These are phyloP conservation scores for Dorcus hopei DNA, from an alignment of 2,888 invertebrate genomes.

Conservation along the genomic window DNA sequence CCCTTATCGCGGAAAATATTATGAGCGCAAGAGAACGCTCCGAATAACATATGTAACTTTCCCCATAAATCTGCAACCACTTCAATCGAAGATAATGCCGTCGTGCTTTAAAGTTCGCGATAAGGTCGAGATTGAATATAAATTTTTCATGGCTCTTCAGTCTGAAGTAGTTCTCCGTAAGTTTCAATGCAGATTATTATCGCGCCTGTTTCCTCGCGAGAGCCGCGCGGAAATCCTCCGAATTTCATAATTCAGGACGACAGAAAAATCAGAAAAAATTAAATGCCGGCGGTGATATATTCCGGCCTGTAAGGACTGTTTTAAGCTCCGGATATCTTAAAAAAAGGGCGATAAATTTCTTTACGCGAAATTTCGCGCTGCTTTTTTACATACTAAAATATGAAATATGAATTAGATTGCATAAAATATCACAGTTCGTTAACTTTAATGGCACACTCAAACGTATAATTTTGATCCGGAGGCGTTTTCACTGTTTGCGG, in stretches of 20 bases:
- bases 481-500: too few species aligned
- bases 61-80: slow-evolving; percentile 7
- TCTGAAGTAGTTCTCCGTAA: neutral
- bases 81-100: neutral
- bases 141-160: slow-evolving; percentile 2
- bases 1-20: slow-evolving; percentile 7
- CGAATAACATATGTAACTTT: slow-evolving; percentile 11
- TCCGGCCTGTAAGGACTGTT: too few species aligned
- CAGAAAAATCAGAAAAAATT: neutral
- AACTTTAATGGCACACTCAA: too few species aligned
- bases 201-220: too few species aligned
- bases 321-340: too few species aligned
- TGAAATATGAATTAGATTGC: too few species aligned
- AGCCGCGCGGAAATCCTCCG: neutral
- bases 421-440: too few species aligned
- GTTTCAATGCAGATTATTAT: neutral
- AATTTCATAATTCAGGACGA: too few species aligned
- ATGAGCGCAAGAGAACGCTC: neutral
- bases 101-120: slow-evolving; percentile 5
- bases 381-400: too few species aligned
- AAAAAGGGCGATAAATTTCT: too few species aligned
- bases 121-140: slow-evolving; percentile 11
- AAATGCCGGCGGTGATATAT: neutral
- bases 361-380: too few species aligned
- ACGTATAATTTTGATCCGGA: too few species aligned